Evolutionary conservation across 92 coral and sea anemone species (phyloP).

Genomic region (Epizoanthus fatuus): DNA sequence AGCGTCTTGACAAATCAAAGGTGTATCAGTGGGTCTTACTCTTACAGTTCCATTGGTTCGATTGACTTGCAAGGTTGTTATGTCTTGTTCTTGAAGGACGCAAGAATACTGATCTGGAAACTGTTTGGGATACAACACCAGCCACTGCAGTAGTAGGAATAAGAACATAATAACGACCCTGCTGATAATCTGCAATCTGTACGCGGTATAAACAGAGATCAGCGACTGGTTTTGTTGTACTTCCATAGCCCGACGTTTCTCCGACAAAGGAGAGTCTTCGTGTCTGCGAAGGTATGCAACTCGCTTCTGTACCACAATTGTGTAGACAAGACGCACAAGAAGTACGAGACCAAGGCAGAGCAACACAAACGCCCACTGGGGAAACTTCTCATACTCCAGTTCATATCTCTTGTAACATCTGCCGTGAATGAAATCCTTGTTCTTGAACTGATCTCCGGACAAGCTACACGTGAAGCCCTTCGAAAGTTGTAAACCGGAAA

Average conservation of each 20-base stretch:
- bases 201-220: conserved; percentile 1
- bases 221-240: background rate
- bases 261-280: background rate
- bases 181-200: background rate
- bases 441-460: conserved; percentile 33
- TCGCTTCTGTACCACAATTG: conserved; percentile 4
- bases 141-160: background rate
- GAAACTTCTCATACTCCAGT: conserved; percentile 15
- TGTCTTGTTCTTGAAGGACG: background rate
- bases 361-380: background rate
- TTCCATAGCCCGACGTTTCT: background rate
- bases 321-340: background rate
- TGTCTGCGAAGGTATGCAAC: background rate
- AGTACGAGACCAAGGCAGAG: background rate
- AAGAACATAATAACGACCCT: background rate
- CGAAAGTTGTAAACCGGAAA: too few species aligned
- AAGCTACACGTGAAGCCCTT: conserved; percentile 1
- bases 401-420: conserved; percentile 3
- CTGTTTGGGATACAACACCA: background rate
- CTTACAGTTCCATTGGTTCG: background rate
- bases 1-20: background rate
- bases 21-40: background rate
- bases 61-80: background rate
- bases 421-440: conserved; percentile 17
- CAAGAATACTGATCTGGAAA: background rate